Conservation (phyloP, 2,113 vertebrate species). For the Raja brachyura region DNA sequence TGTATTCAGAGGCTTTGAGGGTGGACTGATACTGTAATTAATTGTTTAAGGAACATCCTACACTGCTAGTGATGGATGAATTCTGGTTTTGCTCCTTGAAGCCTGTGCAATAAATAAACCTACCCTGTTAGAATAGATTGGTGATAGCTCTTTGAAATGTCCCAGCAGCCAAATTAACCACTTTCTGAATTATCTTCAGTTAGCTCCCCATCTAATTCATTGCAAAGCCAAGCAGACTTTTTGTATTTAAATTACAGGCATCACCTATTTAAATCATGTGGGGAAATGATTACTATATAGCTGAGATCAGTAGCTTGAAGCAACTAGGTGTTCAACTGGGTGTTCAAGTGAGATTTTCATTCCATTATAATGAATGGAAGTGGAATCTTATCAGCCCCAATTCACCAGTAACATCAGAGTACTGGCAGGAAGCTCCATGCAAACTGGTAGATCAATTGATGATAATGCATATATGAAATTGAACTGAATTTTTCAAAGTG, state of each 20-base stretch:
- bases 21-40: constrained; percentile 1
- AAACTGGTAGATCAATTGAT: background rate
- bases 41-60: background rate
- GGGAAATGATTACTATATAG: background rate
- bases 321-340: constrained; percentile 26
- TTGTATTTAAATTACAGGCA: constrained; percentile 7
- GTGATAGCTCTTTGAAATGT: constrained; percentile 16
- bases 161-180: constrained; percentile 19
- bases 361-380: constrained; percentile 16
- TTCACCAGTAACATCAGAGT: background rate
- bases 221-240: background rate
- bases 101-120: constrained; percentile 14
- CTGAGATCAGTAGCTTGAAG: background rate
- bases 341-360: background rate
- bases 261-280: background rate
- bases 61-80: background rate
- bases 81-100: background rate
- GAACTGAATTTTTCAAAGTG: background rate
- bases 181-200: background rate
- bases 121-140: background rate
- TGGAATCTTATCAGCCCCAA: background rate
- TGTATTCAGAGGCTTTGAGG: background rate
- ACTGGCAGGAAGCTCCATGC: background rate
- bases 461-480: background rate
- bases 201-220: background rate